A percentile compares a stretch with the other conserved stretches of the same genome.
These are phyloP conservation scores for Fratercula arctica DNA, from an alignment of 2,797 vertebrate genomes.

Conservation along the genomic window DNA sequence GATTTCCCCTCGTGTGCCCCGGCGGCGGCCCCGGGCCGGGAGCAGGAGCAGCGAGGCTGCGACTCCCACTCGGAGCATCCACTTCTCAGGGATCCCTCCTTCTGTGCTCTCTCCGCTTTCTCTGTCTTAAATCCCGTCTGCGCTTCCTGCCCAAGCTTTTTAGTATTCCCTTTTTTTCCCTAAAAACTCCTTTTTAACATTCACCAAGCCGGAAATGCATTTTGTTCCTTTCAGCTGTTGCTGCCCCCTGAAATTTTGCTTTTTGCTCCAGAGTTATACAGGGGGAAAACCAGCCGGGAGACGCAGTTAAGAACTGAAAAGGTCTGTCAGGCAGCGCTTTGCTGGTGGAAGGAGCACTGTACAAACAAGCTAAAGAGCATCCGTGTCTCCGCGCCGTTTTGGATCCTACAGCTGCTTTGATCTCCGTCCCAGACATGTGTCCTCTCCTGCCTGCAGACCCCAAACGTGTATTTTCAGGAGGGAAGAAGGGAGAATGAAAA, in stretches of 20 bases:
- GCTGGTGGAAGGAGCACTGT: neutral
- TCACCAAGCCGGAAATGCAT: neutral
- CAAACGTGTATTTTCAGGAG: neutral
- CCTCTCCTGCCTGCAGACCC: neutral
- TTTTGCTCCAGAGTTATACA: neutral
- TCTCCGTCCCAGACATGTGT: neutral
- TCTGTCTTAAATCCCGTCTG: neutral
- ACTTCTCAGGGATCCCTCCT: neutral
- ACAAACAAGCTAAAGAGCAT: neutral
- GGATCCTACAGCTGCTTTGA: neutral
- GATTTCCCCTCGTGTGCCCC: neutral
- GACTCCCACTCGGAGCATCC: neutral
- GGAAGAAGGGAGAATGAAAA: neutral
- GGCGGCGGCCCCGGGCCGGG: neutral
- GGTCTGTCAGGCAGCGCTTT: neutral
- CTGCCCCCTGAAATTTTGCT: neutral
- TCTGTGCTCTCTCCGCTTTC: neutral
- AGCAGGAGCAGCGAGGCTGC: neutral
- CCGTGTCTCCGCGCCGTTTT: rapidly evolving
- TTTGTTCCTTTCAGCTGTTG: neutral
- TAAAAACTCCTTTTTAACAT: neutral
- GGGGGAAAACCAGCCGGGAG: neutral
- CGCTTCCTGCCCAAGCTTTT: neutral
- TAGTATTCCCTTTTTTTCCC: neutral
- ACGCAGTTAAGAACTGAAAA: neutral